phyloP scores from a whole-genome alignment of 2,888 invertebrate species.

The Ditula angustiorana region DNA sequence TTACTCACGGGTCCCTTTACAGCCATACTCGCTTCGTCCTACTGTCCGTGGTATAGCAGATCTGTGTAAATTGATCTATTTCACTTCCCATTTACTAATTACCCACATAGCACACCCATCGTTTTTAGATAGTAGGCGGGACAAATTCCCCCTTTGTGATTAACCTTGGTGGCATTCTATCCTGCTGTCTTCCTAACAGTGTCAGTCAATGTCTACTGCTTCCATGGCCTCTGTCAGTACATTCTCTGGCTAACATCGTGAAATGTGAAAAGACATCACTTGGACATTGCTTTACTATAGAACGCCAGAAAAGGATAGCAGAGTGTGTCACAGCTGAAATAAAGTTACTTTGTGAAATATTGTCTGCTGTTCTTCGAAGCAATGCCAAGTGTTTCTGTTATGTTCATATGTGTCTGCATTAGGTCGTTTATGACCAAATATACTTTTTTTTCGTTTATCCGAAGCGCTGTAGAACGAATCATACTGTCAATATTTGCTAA shows the following conservation, averaged over 20 bases:
- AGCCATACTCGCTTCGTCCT: conserved; percentile 11
- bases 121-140: conserved; percentile 18
- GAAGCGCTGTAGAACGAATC: conserved; percentile 20
- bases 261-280: conserved; percentile 7
- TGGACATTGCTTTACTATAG: conserved; percentile 7
- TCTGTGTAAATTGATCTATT: background rate
- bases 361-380: conserved; percentile 1
- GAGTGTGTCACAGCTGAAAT: background rate
- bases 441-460: background rate
- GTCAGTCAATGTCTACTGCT: conserved; percentile 26
- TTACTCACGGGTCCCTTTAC: conserved; percentile 1
- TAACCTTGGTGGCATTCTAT: conserved; percentile 36
- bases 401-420: background rate
- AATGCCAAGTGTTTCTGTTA: background rate
- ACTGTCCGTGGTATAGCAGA: conserved; percentile 5
- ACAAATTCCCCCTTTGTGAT: conserved; percentile 12
- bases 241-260: conserved; percentile 18
- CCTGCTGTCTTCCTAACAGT: conserved; percentile 29
- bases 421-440: background rate
- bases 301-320: background rate
- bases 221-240: conserved; percentile 13
- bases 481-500: background rate
- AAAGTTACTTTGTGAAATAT: background rate
- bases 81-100: conserved; percentile 29
- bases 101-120: conserved; percentile 20